Conservation (phyloP, 1,140 invertebrate species). For the Lordiphosa collinella region DNA sequence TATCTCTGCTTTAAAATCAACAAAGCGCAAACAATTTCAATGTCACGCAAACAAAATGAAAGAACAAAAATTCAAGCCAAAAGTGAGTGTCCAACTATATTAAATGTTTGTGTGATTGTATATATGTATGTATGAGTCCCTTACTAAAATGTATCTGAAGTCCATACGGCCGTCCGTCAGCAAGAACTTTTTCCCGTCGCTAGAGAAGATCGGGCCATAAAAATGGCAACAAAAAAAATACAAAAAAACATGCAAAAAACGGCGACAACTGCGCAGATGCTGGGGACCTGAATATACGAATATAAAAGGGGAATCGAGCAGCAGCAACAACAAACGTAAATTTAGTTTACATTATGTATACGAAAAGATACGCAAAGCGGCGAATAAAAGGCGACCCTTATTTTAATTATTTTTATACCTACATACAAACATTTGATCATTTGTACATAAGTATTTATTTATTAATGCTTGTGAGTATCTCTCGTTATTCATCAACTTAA, state of each 20-base stretch:
- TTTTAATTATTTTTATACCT: constrained; percentile 37
- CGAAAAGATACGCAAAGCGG: constrained; percentile 24
- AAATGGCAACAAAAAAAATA: constrained; percentile 54
- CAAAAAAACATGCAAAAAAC: constrained; percentile 60
- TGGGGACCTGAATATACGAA: constrained; percentile 31
- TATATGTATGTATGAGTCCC: constrained; percentile 14
- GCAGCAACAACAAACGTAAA: constrained; percentile 44
- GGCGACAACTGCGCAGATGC: constrained; percentile 69
- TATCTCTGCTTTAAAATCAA: constrained; percentile 73
- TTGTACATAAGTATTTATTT: neutral
- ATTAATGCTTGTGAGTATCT: neutral
- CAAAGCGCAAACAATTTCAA: constrained; percentile 74
- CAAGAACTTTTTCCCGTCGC: constrained; percentile 60
- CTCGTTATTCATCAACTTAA: constrained; percentile 73
- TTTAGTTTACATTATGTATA: constrained; percentile 63
- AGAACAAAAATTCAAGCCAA: constrained; percentile 38
- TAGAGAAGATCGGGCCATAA: constrained; percentile 56
- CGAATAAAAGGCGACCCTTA: constrained; percentile 13
- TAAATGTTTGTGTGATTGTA: constrained; percentile 10
- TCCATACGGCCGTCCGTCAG: constrained; percentile 26
- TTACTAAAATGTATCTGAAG: constrained; percentile 30
- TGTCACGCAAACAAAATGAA: constrained; percentile 41
- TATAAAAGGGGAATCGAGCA: constrained; percentile 24
- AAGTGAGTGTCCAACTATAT: constrained; percentile 68
- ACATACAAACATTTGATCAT: no score